Evolutionary conservation across 2,797 vertebrate species (phyloP), one percentile per base, ranked within the genome.

Genomic region (Aldrovandia affinis): DNA sequence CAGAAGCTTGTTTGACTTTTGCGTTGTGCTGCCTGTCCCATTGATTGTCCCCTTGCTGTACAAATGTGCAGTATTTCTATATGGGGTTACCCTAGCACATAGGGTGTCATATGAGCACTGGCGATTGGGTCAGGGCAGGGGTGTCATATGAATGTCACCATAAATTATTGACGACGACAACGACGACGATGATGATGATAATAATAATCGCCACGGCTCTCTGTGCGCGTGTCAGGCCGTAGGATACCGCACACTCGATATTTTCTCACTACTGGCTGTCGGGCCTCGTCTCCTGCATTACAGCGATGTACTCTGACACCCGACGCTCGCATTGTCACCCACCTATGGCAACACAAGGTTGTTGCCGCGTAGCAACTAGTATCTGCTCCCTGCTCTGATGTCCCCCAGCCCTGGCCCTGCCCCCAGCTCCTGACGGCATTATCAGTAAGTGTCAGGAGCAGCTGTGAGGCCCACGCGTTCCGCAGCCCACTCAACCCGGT

Each of bases 361-460:
- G 75, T 79, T 81, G 54, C 78, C 78, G 55, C 73, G 79, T 87
- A 78, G 30, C 55, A 88, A 63, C 33, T 9, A 65, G 83, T n/a
- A 42, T 39, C 73, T 42, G 73, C 20, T n/a, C 65, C 55, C 47
- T 55, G 3, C 28, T 25, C 33, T 81, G 80, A 9, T 22, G n/a
- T 28, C 63, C 63, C 86, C 52, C 52, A 82, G 47, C 81, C 82
- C 78, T 77, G 80, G 68, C 50, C 77, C 47, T 9, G 55, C 15
- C 82, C 63, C 39, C 22, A 10, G 25, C 65, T 36, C 70, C 12
- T 79, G 7, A 50, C 80, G 81, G 83, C 85, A 83, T 85, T 78
- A 18, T 68, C 54, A 82, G 65, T 86, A 83, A 88, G 84, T 88
- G 86, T 90, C 88, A 88, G 85, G 78, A 92, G 90, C 91, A 90